These are phyloP conservation scores for Bursaphelenchus okinawaensis DNA, from an alignment of 2,888 invertebrate species.

Conservation along the genomic window DNA sequence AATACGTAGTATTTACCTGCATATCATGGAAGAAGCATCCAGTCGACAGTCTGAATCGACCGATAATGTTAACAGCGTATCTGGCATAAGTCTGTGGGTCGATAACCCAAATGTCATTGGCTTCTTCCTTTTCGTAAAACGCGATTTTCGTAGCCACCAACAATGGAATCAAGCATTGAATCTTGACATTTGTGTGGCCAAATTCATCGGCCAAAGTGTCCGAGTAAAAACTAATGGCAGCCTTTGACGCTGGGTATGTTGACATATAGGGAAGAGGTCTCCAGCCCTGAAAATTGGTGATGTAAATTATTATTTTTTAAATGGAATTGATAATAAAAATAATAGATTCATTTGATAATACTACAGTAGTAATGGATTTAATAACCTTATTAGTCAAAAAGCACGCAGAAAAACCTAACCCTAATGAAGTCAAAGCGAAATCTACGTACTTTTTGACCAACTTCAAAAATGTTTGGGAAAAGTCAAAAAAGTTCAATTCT, in stretches of 20 bases:
- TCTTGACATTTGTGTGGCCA: constrained; percentile 39
- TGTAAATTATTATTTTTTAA: neutral
- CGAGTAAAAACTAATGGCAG: constrained; percentile 52
- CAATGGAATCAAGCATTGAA: constrained; percentile 53
- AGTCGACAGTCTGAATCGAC: constrained; percentile 43
- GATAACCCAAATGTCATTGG: constrained; percentile 53
- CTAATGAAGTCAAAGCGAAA: neutral
- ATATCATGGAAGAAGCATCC: constrained; percentile 55
- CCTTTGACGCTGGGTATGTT: constrained; percentile 54
- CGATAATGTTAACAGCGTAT: constrained; percentile 50
- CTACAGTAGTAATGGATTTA: too few relatives aligned
- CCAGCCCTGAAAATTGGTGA: constrained; percentile 54
- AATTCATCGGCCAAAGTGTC: constrained; percentile 53
- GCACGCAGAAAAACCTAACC: neutral
- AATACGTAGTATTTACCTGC: constrained; percentile 29
- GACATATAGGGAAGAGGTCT: constrained; percentile 55
- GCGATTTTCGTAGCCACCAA: constrained; percentile 57
- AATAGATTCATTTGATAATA: neutral
- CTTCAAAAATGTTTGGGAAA: neutral
- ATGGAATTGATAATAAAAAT: neutral
- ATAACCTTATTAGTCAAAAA: too few relatives aligned
- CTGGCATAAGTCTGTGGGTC: constrained; percentile 48
- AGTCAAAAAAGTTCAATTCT: neutral
- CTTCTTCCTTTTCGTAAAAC: constrained; percentile 47
- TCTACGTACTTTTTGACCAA: neutral